Evolutionary conservation across 1,140 invertebrate species (phyloP).

Genomic region (Grapholita molesta): DNA sequence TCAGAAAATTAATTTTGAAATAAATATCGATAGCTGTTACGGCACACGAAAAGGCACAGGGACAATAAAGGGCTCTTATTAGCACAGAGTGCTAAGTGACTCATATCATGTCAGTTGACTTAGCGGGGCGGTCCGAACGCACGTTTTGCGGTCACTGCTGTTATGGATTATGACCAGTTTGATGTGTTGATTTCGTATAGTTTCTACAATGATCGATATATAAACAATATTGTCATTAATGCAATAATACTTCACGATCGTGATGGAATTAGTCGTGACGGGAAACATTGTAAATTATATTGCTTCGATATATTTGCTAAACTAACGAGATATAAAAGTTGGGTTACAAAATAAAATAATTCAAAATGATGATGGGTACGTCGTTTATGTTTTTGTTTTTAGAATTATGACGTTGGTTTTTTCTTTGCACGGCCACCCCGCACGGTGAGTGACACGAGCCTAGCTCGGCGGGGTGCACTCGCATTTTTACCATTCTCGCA

Average conservation of each 20-base stretch:
- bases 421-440: slow-evolving; percentile 22
- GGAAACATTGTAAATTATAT: neutral
- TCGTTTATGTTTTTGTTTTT: slow-evolving; percentile 8
- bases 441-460: slow-evolving; percentile 55
- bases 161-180: slow-evolving; percentile 23
- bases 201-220: slow-evolving; percentile 29
- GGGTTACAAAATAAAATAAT: neutral
- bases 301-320: neutral
- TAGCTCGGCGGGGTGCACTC: slow-evolving; percentile 41
- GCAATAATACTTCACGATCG: slow-evolving; percentile 1
- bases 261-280: neutral
- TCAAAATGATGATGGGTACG: slow-evolving; percentile 5
- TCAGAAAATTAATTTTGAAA: neutral
- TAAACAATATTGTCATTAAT: slow-evolving; percentile 28
- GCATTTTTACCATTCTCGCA: slow-evolving; percentile 58
- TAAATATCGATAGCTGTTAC: neutral
- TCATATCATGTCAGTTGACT: slow-evolving; percentile 33
- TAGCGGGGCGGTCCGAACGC: slow-evolving; percentile 37
- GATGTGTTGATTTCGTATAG: slow-evolving; percentile 32
- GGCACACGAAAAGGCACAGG: slow-evolving; percentile 6
- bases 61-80: slow-evolving; percentile 4
- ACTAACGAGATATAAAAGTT: neutral
- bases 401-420: slow-evolving; percentile 15
- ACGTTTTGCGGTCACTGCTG: slow-evolving; percentile 44
- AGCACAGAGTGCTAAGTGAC: slow-evolving; percentile 18